phyloP scores from a whole-genome alignment of 1,140 invertebrate species.

The Phymastichus coffea region DNA sequence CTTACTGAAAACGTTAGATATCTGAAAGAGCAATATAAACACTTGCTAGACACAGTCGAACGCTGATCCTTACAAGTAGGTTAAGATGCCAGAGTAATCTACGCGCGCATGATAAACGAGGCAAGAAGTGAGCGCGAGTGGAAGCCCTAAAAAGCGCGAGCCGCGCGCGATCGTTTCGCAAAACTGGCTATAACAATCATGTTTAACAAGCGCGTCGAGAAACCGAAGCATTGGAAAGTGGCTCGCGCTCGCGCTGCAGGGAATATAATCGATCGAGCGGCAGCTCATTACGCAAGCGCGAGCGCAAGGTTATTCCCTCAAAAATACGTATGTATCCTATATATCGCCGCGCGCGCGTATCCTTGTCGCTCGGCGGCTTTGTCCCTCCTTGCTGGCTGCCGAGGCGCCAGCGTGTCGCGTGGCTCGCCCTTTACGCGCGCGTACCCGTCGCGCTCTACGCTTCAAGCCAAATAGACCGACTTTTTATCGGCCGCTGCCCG shows the following conservation, averaged over 20 bases:
- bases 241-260: neutral
- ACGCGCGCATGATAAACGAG: no score
- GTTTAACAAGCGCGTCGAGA: constrained; percentile 5
- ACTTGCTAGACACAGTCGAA: no score
- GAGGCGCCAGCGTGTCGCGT: constrained; percentile 25
- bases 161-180: neutral
- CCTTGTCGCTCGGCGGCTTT: constrained; percentile 15
- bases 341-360: no score
- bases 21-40: no score
- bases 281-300: constrained; percentile 32
- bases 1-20: no score
- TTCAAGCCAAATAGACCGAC: no score
- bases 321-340: constrained; percentile 36
- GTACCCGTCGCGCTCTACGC: no score
- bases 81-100: no score
- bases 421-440: constrained; percentile 34
- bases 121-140: no score
- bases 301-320: constrained; percentile 26
- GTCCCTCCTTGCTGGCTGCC: constrained; percentile 17
- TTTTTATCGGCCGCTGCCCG: no score
- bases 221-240: neutral
- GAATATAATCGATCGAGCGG: constrained; percentile 24
- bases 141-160: no score
- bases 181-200: neutral
- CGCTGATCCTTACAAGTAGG: no score